Evolutionary conservation across 2,113 vertebrate genomes (phyloP), one percentile per base, ranked within the genome.

Genomic region (Hoplias malabaricus): DNA sequence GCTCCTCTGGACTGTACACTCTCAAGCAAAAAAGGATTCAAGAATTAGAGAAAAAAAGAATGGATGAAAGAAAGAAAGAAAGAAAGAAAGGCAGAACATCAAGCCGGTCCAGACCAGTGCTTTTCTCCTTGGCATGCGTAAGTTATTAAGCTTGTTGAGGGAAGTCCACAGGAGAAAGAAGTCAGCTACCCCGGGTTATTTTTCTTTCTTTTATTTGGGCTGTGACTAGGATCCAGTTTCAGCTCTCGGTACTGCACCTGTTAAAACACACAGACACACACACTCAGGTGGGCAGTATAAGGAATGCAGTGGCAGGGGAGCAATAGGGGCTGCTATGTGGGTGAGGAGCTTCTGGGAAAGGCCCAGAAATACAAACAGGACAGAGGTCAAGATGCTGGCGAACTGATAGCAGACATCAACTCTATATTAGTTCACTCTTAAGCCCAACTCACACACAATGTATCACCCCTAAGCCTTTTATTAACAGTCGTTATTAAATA

Each of bases 231-330:
- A 89, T 98, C 97, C 88, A 91, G 92, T 95, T 98, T 98, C 94
- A 99, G 92, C 88, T 98, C 96, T 86, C 94, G 94, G 90, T 96
- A 98, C 79, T 99, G 97, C 95, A 97, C 94, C 98, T 99, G 96
- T 97, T 96, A 92, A 96, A 97, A 98, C 92, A 98, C 85, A 93
- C 84, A 89, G n/a, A 43, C 91, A 91, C 85, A 29, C 89, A 90
- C 85, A 87, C 77, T 67, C 77, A 81, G 38, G 74, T 42, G 40
- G 66, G 80, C 76, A 84, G 77, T 77, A 76, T 69, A 61, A 61
- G 57, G 40, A 77, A 69, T 80, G 80, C 81, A 86, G 80, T 73
- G 82, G 87, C 87, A 88, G 87, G 87, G 59, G 75, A 83, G 85
- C 56, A 83, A 83, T 21, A 12, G 10, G 34, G 43, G 69, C 21